Evolutionary conservation across 2,888 invertebrate genomes (phyloP), one percentile per base, ranked within the genome.

Genomic region (Creontiades dilutus): DNA sequence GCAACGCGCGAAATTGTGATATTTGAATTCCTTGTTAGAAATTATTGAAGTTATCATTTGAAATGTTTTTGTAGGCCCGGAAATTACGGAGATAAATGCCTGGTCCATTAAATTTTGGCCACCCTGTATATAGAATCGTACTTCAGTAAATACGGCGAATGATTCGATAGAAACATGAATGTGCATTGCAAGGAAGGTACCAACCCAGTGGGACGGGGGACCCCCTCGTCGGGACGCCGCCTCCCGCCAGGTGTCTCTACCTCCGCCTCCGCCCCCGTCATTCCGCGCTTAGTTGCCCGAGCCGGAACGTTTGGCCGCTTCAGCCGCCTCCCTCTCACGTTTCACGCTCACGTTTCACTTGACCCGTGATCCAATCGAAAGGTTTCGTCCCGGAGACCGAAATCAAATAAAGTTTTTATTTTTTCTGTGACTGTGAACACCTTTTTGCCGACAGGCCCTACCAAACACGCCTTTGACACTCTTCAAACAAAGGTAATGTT

Each of bases 261-360:
- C 68, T 68, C 23, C 68, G 68, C 68, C 7, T 23, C 68, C 68
- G 68, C 68, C 61, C 68, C 68, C 68, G 68, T 68, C 68, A 68
- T 68, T 68, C 68, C 68, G 68, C 68, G 68, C 68, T 23, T 23
- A 68, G 68, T 68, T 68, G 68, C 27, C 23, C 68, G 68, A 68
- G 68, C 68, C 68, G 68, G 68, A 68, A 68, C 68, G 23, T 7
- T 57, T n/a, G 57, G n/a, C 68, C 13, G 19, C 68, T 23, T 23
- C 27, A 3, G 61, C n/a, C 19, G n/a, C 16, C 61, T 19, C 19
- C n/a, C 68, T 12, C 23, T 68, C n/a, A 57, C 57, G 57, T 57
- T n/a, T 57, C 57, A 68, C 68, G 68, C 23, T 68, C 23, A 68
- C 68, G 68, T 68, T 68, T 27, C 7, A 37, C 37, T 57, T n/a